These are phyloP conservation scores for Zaprionus davidi DNA, from an alignment of 1,140 invertebrate genomes.

Conservation along the genomic window DNA sequence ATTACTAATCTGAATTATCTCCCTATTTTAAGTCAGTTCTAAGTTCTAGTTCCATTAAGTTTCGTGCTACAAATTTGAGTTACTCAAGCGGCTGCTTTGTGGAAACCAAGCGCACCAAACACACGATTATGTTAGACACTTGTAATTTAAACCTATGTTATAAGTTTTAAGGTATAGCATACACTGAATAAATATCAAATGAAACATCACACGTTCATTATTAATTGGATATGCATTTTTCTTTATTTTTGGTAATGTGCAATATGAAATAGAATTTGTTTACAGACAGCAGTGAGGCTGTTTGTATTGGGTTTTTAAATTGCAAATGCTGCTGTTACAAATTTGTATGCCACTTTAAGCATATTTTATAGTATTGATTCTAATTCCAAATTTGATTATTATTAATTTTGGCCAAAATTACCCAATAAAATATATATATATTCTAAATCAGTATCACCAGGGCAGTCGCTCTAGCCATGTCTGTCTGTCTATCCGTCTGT, in stretches of 20 bases:
- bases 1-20: not conserved
- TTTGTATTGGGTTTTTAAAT: not conserved
- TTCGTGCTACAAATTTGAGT: constrained; percentile 4
- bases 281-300: too few species aligned
- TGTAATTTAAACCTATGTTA: constrained; percentile 45
- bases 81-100: not conserved
- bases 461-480: too few species aligned
- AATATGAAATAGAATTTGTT: too few species aligned
- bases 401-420: too few species aligned
- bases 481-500: not conserved
- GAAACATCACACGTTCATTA: constrained; percentile 9
- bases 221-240: not conserved
- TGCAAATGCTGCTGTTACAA: too few species aligned
- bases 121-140: constrained; percentile 20
- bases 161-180: constrained; percentile 43
- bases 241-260: not conserved
- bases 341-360: too few species aligned
- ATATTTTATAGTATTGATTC: not conserved
- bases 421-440: too few species aligned
- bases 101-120: constrained; percentile 28
- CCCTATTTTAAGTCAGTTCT: constrained; percentile 16
- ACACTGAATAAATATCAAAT: constrained; percentile 68
- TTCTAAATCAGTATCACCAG: too few species aligned
- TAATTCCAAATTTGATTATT: too few species aligned
- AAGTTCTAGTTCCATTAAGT: constrained; percentile 23